Conservation (phyloP, 2,113 vertebrate species). For the Cololabis saira region DNA sequence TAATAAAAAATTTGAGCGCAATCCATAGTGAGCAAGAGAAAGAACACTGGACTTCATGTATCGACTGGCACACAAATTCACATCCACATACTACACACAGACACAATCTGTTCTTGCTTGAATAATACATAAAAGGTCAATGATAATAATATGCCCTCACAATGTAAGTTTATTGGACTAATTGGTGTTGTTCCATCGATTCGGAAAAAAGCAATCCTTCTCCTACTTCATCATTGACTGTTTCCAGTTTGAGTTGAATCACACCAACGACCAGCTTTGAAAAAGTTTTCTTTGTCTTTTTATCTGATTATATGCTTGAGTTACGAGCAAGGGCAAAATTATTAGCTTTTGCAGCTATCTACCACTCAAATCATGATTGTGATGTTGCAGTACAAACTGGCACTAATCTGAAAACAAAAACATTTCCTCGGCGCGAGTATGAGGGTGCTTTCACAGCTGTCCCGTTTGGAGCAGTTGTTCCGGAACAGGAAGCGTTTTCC, state of each 20-base stretch:
- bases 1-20: conserved; percentile 60
- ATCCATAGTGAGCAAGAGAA: conserved; percentile 49
- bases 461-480: no score
- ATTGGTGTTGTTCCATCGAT: conserved; percentile 46
- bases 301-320: no score
- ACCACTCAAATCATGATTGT: no score
- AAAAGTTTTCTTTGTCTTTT: no score
- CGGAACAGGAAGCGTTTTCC: no score
- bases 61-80: conserved; percentile 10
- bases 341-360: no score
- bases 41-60: conserved; percentile 25
- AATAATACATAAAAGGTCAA: conserved; percentile 62
- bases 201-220: conserved; percentile 12
- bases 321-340: no score
- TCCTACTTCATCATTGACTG: conserved; percentile 3
- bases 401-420: no score
- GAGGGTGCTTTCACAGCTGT: no score
- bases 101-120: conserved; percentile 34
- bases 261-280: no score
- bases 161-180: conserved; percentile 51
- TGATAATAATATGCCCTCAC: conserved; percentile 53
- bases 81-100: background rate
- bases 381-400: no score
- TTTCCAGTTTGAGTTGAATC: background rate
- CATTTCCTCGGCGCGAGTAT: no score